These are phyloP conservation scores for Alaudala cheleensis DNA, from an alignment of 2,113 vertebrate species.

Conservation along the genomic window DNA sequence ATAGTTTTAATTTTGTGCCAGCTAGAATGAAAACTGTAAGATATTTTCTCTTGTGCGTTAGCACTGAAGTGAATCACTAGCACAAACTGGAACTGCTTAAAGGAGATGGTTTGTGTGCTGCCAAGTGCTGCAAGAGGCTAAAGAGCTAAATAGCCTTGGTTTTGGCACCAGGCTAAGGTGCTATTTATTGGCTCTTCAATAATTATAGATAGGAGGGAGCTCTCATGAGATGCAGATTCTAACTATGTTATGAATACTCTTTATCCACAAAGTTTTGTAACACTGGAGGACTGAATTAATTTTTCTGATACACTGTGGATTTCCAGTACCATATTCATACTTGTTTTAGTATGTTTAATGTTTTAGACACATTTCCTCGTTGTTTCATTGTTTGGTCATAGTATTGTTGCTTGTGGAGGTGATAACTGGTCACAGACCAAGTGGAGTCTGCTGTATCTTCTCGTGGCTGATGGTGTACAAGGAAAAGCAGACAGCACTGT, in stretches of 20 bases:
- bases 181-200: not conserved
- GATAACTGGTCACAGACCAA: not conserved
- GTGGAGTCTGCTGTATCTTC: fast-evolving
- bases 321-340: not conserved
- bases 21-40: not conserved
- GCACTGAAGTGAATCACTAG: not conserved
- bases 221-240: not conserved
- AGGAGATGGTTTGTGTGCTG: not conserved
- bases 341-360: not conserved
- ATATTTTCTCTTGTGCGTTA: not conserved
- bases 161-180: not conserved
- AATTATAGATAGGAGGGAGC: not conserved
- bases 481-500: not conserved
- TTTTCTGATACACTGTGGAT: not conserved
- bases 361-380: not conserved
- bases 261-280: not conserved
- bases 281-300: not conserved
- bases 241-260: not conserved
- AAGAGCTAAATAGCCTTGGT: not conserved
- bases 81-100: not conserved
- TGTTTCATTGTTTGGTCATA: not conserved
- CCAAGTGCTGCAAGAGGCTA: not conserved
- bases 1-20: not conserved
- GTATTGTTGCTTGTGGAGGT: not conserved
- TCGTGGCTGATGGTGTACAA: not conserved